A percentile compares a stretch with the other conserved stretches of the same genome.
These are phyloP conservation scores for Drosophila tristis DNA, from an alignment of 1,140 invertebrate species.

Conservation along the genomic window DNA sequence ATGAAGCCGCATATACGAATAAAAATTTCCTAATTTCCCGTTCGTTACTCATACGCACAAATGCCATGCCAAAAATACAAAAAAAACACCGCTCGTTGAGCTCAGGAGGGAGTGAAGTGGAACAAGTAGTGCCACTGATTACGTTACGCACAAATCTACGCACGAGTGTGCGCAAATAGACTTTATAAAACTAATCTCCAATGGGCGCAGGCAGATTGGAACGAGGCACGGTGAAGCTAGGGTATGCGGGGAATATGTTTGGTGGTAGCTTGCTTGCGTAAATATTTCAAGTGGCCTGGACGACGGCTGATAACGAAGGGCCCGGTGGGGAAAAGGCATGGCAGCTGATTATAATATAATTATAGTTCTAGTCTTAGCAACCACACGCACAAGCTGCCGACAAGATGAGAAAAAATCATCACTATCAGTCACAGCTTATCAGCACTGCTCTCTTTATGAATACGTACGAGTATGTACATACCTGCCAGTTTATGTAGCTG, in stretches of 20 bases:
- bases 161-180: slow-evolving; percentile 38
- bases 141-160: slow-evolving; percentile 43
- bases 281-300: slow-evolving; percentile 48
- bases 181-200: slow-evolving; percentile 53
- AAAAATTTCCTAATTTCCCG: slow-evolving; percentile 47
- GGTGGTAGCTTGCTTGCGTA: slow-evolving; percentile 36
- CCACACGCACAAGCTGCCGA: slow-evolving; percentile 25
- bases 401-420: slow-evolving; percentile 30
- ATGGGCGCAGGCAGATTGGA: no score
- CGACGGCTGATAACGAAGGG: slow-evolving; percentile 14
- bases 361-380: slow-evolving; percentile 58
- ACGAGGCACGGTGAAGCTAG: no score
- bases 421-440: slow-evolving; percentile 36
- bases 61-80: slow-evolving; percentile 41
- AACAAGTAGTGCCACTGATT: slow-evolving; percentile 14
- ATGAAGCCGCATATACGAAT: slow-evolving; percentile 20
- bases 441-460: not conserved
- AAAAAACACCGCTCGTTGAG: no score
- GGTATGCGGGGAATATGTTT: no score
- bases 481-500: no score
- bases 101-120: not conserved
- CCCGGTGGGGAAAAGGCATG: not conserved
- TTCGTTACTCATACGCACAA: slow-evolving; percentile 54
- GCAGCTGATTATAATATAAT: slow-evolving; percentile 57
- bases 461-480: no score